Evolutionary conservation across 2,797 vertebrate genomes (phyloP).

Genomic region (Chloroceryle inda): DNA sequence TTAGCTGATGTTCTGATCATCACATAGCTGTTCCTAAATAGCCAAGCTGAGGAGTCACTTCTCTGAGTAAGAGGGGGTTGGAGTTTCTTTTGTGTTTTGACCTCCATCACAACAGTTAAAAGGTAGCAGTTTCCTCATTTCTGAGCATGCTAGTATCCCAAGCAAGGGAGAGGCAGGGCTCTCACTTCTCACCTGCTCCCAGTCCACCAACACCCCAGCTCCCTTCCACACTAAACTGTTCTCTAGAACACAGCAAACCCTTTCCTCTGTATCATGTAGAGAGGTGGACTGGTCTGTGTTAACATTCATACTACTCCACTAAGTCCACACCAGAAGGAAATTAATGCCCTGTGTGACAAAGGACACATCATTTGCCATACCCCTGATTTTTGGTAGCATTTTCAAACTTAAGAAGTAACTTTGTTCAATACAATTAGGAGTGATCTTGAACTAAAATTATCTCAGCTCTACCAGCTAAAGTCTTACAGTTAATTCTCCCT

Average conservation of each 20-base stretch:
- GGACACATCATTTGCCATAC: background rate
- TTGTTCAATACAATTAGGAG: background rate
- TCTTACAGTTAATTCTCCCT: background rate
- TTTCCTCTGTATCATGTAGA: background rate
- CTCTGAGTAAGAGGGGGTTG: background rate
- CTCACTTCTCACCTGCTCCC: constrained; percentile 48
- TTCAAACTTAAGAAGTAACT: background rate
- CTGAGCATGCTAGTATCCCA: background rate
- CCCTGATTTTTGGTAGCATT: background rate
- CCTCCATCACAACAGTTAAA: background rate
- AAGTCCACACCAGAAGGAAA: background rate
- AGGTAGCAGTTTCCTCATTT: background rate
- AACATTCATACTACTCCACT: background rate
- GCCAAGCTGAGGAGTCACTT: background rate
- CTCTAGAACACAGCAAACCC: background rate
- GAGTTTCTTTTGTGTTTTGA: background rate
- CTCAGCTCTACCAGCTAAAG: background rate
- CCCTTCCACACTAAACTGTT: background rate
- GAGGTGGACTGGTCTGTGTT: background rate
- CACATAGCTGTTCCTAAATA: background rate
- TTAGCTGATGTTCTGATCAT: background rate
- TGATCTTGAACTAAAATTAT: background rate
- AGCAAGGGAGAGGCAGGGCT: background rate
- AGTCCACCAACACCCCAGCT: background rate
- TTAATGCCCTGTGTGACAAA: background rate